Percentiles rank a stretch among this genome's conserved stretches.
Conservation (phyloP, 2,888 invertebrate genomes). For the Dysmachus trigonus region DNA sequence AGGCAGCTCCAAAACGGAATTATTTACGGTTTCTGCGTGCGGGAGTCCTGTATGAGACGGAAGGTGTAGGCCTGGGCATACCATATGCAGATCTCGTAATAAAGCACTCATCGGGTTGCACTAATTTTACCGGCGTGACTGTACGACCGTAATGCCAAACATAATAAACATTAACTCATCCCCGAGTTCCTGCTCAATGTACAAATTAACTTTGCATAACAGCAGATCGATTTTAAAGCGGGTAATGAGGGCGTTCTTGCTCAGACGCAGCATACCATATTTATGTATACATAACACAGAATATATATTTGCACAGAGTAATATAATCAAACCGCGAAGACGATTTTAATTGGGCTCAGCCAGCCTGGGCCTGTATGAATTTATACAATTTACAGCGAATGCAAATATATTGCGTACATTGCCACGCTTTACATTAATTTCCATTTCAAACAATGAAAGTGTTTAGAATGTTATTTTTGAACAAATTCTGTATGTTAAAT, state of each 20-base stretch:
- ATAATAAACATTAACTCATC: not conserved
- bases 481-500: not conserved
- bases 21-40: not conserved
- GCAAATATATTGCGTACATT: not conserved
- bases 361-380: not conserved
- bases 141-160: not conserved
- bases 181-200: not conserved
- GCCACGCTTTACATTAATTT: not conserved
- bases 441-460: not conserved
- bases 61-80: not conserved
- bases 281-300: not conserved
- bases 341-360: not conserved
- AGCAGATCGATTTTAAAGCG: not conserved
- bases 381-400: not conserved
- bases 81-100: not conserved
- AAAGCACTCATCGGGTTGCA: not conserved
- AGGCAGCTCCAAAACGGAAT: conserved; percentile 1
- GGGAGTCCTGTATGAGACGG: too few relatives aligned
- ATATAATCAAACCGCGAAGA: not conserved
- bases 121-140: not conserved
- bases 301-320: not conserved
- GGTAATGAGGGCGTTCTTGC: not conserved
- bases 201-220: not conserved
- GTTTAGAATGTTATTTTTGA: not conserved
- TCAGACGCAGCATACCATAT: not conserved